A percentile compares a stretch with the other conserved stretches of the same genome.
These are phyloP conservation scores for Eledona agricola DNA, from an alignment of 2,888 invertebrate species.

Conservation along the genomic window DNA sequence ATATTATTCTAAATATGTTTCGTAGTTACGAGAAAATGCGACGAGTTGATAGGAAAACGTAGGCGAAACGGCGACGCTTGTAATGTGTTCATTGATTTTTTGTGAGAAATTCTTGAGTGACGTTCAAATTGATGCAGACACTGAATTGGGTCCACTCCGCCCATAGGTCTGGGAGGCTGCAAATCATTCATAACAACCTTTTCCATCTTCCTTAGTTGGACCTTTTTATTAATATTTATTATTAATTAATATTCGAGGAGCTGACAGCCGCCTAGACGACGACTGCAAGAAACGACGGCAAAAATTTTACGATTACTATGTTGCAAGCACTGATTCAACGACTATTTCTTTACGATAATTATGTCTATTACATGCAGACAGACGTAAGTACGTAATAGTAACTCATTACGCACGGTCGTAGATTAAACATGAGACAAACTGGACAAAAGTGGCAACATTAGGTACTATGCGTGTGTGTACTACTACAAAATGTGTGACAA, in stretches of 20 bases:
- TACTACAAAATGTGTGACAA: too few relatives aligned
- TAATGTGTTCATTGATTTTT: slow-evolving; percentile 34
- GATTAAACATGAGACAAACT: too few relatives aligned
- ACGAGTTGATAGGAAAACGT: neutral
- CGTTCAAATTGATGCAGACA: slow-evolving; percentile 16
- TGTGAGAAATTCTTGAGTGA: slow-evolving; percentile 23
- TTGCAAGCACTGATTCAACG: too few relatives aligned
- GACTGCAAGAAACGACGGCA: slow-evolving; percentile 10
- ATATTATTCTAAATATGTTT: slow-evolving; percentile 8
- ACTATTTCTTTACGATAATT: too few relatives aligned
- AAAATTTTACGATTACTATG: slow-evolving; percentile 18
- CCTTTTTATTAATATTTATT: slow-evolving; percentile 58
- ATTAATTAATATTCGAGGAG: slow-evolving; percentile 46
- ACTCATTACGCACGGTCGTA: too few relatives aligned
- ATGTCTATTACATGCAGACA: too few relatives aligned
- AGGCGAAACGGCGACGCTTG: slow-evolving; percentile 1
- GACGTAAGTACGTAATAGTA: too few relatives aligned
- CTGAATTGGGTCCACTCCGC: slow-evolving; percentile 42
- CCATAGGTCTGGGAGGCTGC: slow-evolving; percentile 50
- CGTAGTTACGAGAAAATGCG: slow-evolving; percentile 1
- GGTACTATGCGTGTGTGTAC: too few relatives aligned
- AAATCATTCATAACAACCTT: slow-evolving; percentile 56
- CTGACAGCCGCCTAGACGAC: slow-evolving; percentile 14
- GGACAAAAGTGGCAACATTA: too few relatives aligned
- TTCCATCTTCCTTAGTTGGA: slow-evolving; percentile 51